Percentiles rank a stretch among this genome's conserved stretches.
These are phyloP conservation scores for Centropus bengalensis DNA, from an alignment of 2,113 vertebrate species.

Conservation along the genomic window DNA sequence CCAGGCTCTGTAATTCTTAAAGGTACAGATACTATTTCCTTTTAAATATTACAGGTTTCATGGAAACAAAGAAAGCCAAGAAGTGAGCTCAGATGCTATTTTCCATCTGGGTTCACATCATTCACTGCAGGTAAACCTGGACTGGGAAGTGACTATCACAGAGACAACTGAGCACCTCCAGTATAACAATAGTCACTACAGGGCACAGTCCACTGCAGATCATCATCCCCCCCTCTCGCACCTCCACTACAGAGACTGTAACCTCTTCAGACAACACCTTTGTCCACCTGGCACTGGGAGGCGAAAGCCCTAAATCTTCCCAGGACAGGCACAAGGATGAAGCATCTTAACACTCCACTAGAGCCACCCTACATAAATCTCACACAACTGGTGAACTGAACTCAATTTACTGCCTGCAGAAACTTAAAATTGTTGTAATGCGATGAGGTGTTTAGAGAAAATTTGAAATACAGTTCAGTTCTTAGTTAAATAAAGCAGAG, in stretches of 20 bases:
- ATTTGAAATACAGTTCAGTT: no score
- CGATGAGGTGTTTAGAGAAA: not conserved
- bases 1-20: not conserved
- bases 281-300: no score
- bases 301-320: not conserved
- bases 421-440: not conserved
- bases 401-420: not conserved
- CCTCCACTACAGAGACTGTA: not conserved
- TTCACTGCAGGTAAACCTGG: not conserved
- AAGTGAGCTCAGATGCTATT: not conserved
- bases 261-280: not conserved
- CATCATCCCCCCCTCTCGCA: no score
- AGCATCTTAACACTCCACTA: not conserved
- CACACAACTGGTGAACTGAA: not conserved
- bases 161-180: not conserved
- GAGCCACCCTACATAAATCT: not conserved
- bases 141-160: not conserved
- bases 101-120: not conserved
- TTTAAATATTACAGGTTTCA: not conserved
- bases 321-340: not conserved
- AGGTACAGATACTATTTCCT: not conserved
- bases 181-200: rapidly evolving
- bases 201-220: no score
- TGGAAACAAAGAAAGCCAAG: not conserved
- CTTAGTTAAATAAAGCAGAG: conserved; percentile 28